Base-by-base conservation (phyloP, 2,888 invertebrate species). In the Tridacna gigas region DNA sequence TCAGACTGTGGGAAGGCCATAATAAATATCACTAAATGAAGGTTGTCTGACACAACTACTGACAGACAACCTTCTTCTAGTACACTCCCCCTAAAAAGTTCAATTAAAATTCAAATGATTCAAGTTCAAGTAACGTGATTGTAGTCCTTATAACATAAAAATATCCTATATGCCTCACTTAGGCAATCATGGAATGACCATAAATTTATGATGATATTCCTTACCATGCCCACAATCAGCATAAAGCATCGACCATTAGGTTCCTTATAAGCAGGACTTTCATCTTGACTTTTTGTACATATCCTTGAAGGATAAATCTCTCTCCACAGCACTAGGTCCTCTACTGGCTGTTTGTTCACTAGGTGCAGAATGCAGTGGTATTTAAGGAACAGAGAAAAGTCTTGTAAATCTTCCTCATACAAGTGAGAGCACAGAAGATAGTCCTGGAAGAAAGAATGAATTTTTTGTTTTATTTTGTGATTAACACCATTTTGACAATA, bases 391-490 rank as follows among this genome's bases (percentile, higher is more conserved):
- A 97, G 96, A 93, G 97, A 96, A 0, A 98, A 96, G 93, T 97
- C 97, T 67, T 96, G 95, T 77, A 97, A 95, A 94, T 97, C 97
- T 81, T 96, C 96, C 76, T 96, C 96, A 84, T 96, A 96, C 86
- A 98, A 95, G 95, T 98, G 98, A 12, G 97, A 97, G 81, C 97
- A 96, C 67, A 98, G 94, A 83, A 98, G 95, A 94, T 97, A 97
- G 22, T 97, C 97, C 90, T 96, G 95, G 13, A 47, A 11, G 25
- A 37, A 37, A 37, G 37, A 37, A 7, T 37, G 7, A 7, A 37
- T 4, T 37, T 4, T 37, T 37, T 37, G 37, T 37, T 37, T 37
- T 37, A 37, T 37, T 37, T 37, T 37, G 37, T 2, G 2, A 37
- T 37, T 37, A 37, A 37, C 7, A 37, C 37, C 37, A 37, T 37